Percentiles rank a stretch among this genome's conserved stretches.
Evolutionary conservation across 2,888 invertebrate species (phyloP).

Genomic region (Mongoloraphidia duomilia): DNA sequence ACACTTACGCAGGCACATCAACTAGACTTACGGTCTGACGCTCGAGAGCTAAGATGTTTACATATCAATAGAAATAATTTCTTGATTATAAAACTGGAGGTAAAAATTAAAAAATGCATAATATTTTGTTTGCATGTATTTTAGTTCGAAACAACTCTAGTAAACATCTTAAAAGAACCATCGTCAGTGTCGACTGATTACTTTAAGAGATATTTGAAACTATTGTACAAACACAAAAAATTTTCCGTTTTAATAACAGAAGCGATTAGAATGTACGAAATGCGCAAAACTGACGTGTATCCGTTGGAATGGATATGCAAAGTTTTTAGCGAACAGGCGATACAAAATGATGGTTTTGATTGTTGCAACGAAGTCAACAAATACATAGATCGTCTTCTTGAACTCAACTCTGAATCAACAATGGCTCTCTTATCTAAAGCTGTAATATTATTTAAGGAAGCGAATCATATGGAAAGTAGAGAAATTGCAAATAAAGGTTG

Average conservation of each 20-base stretch:
- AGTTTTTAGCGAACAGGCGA: slow-evolving; percentile 34
- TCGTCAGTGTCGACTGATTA: slow-evolving; percentile 22
- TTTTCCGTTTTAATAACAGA: slow-evolving; percentile 28
- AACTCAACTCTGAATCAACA: slow-evolving; percentile 42
- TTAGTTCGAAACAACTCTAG: slow-evolving; percentile 25
- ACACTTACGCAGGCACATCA: too few relatives aligned
- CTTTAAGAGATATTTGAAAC: slow-evolving; percentile 33
- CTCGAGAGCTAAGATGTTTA: too few relatives aligned
- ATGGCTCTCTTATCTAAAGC: slow-evolving; percentile 46
- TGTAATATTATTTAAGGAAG: slow-evolving; percentile 35
- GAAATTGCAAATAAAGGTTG: slow-evolving; percentile 31
- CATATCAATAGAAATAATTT: too few relatives aligned
- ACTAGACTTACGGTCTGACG: too few relatives aligned
- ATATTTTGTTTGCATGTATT: slow-evolving; percentile 10
- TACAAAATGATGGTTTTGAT: slow-evolving; percentile 16
- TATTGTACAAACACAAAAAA: slow-evolving; percentile 32
- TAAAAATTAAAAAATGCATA: too few relatives aligned
- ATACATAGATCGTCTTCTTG: slow-evolving; percentile 36
- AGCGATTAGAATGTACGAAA: slow-evolving; percentile 32
- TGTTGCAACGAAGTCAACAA: slow-evolving; percentile 26
- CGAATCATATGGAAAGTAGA: slow-evolving; percentile 40
- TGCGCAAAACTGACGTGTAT: slow-evolving; percentile 33
- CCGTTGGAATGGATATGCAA: slow-evolving; percentile 48
- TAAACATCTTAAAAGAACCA: slow-evolving; percentile 18
- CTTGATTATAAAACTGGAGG: too few relatives aligned